A percentile compares a stretch with the other conserved stretches of the same genome.
phyloP scores from a whole-genome alignment of 1,140 invertebrate species.

The Drosophila virilis region DNA sequence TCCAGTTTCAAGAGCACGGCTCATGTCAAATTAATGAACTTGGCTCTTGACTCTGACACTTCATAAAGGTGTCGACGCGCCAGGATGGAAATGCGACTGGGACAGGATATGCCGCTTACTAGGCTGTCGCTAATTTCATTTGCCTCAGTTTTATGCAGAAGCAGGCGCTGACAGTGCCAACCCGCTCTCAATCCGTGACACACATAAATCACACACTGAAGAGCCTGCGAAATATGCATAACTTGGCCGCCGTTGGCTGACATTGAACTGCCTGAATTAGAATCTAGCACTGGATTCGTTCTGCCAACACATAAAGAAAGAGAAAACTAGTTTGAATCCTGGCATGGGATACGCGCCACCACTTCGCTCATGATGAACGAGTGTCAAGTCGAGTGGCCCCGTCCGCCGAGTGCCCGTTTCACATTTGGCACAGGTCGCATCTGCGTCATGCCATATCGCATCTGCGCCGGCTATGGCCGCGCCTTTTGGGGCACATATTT shows the following conservation, averaged over 20 bases:
- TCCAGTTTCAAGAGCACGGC: conserved; percentile 65
- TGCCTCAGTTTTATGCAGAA: conserved; percentile 66
- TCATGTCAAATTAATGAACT: conserved; percentile 81
- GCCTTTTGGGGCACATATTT: conserved; percentile 76
- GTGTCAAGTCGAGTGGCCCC: conserved; percentile 37
- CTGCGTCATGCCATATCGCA: conserved; percentile 50
- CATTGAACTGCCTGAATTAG: conserved; percentile 22
- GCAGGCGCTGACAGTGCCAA: conserved; percentile 41
- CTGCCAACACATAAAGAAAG: conserved; percentile 18
- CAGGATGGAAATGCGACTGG: conserved; percentile 18
- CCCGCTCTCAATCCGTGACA: conserved; percentile 40
- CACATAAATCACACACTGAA: conserved; percentile 68
- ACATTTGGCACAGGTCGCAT: conserved; percentile 46
- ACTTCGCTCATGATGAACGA: conserved; percentile 42
- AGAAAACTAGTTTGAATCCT: conserved; percentile 74
- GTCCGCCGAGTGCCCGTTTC: conserved; percentile 10
- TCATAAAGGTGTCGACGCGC: conserved; percentile 76
- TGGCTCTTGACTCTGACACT: conserved; percentile 75
- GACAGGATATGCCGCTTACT: conserved; percentile 42
- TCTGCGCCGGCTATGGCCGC: conserved; percentile 51
- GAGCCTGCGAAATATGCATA: conserved; percentile 70
- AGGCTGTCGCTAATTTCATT: conserved; percentile 65
- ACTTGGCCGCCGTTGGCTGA: conserved; percentile 24
- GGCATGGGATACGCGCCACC: conserved; percentile 49
- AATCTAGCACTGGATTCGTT: conserved; percentile 62